Evolutionary conservation across 2,797 vertebrate genomes (phyloP), one percentile per base, ranked within the genome.

Genomic region (Taeniopygia guttata): DNA sequence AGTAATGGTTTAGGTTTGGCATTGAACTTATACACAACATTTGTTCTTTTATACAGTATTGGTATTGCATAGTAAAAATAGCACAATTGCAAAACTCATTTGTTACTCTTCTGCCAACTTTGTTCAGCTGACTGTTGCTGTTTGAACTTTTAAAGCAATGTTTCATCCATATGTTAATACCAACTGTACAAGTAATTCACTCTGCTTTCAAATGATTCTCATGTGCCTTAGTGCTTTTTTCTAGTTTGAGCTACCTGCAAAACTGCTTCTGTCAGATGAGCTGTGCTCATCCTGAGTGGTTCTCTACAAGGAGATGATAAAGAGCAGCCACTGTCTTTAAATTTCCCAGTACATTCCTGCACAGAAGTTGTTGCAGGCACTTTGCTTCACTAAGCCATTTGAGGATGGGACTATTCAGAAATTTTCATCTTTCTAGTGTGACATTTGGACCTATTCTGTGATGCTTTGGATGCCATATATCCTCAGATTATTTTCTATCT

Each of bases 121-220:
- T 80, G 45, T 89, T 96, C 87, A 85, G 91, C 95, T 96, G 93
- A 81, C 89, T 87, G 85, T 95, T 96, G 80, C 87, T 84, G 74
- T 88, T 93, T 95, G 94, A 97, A 94, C 84, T 96, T 97, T 89
- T 93, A 93, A 96, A 97, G 94, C 89, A 80, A 22, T 64, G 82
- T 95, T 97, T 97, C 83, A 96, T 97, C 87, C 84, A 91, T 90
- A 96, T 89, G 87, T 93, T 96, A 94, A 96, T 94, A 89, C 51
- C 58, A 95, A 94, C 73, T 89, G 36, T 70, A 80, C 10, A 3
- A 75, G 87, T 92, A 95, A 66, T 96, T 88, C 34, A 74, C 62
- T 85, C 55, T 91, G 43, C 93, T 92, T 94, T 87, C 92, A 77
- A 67, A 77, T 85, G 1, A 67, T 73, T 58, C 43, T 87, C 73